Evolutionary conservation across 2,797 vertebrate genomes (phyloP).

Genomic region (Enteromius thamalakanensis): DNA sequence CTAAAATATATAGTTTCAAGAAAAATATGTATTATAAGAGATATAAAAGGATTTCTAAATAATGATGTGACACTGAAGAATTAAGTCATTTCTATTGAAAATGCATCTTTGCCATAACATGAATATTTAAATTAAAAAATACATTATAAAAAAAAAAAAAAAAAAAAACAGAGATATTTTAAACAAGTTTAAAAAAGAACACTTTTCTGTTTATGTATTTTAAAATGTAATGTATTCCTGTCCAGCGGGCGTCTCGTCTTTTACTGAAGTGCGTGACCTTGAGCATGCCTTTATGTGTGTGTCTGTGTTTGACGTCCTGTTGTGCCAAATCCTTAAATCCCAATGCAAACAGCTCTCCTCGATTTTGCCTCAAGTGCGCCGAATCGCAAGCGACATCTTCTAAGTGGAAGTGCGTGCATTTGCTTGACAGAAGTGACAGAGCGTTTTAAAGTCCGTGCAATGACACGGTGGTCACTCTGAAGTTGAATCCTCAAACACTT

Average conservation of each 20-base stretch:
- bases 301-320: conserved; percentile 39
- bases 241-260: not conserved
- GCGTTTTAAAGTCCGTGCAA: conserved; percentile 31
- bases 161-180: too few species aligned
- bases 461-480: conserved; percentile 16
- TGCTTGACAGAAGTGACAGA: conserved; percentile 35
- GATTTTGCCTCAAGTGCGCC: conserved; percentile 37
- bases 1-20: not conserved
- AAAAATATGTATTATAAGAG: not conserved
- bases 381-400: conserved; percentile 20
- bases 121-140: not conserved
- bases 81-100: not conserved
- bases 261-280: conserved; percentile 4
- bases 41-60: not conserved
- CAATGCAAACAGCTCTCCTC: conserved; percentile 35
- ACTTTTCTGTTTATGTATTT: not conserved
- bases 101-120: not conserved
- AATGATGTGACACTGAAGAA: not conserved
- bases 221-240: not conserved
- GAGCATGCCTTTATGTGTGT: conserved; percentile 1
- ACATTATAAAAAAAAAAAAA: not conserved
- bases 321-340: conserved; percentile 42
- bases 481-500: conserved; percentile 40
- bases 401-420: conserved; percentile 27
- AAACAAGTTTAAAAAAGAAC: not conserved